Conservation (phyloP, 2,888 invertebrate genomes). For the Dendrolimus houi region DNA sequence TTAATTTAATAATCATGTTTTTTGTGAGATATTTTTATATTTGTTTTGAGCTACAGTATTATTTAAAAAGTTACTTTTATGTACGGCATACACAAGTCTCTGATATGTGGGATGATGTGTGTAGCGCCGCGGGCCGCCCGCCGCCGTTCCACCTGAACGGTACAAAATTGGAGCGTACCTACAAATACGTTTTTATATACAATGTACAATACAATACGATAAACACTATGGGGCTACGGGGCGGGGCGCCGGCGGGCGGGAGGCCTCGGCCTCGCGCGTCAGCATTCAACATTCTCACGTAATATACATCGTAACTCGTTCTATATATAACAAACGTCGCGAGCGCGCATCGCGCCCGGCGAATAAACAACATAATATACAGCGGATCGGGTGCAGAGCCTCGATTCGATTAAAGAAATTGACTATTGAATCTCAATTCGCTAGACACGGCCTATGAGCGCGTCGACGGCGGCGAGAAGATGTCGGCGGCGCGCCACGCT, state of each 20-base stretch:
- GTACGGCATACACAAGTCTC: conserved; percentile 58
- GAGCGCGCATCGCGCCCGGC: conserved; percentile 59
- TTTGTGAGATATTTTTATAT: no score
- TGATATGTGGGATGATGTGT: conserved; percentile 74
- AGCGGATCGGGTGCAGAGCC: conserved; percentile 65
- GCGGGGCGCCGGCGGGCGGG: conserved; percentile 51
- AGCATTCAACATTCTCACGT: conserved; percentile 65
- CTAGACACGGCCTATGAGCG: conserved; percentile 63
- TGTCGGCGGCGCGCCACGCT: conserved; percentile 65
- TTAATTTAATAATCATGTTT: no score
- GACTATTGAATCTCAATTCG: conserved; percentile 73
- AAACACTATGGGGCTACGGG: conserved; percentile 57
- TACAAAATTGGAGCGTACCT: conserved; percentile 64
- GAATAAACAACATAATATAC: conserved; percentile 66
- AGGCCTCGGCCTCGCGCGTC: conserved; percentile 51
- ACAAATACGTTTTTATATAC: conserved; percentile 69
- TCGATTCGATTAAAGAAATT: conserved; percentile 70
- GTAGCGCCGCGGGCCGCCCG: conserved; percentile 56
- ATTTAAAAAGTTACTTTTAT: conserved; percentile 16
- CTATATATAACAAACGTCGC: conserved; percentile 67
- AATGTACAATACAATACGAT: conserved; percentile 69
- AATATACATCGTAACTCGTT: conserved; percentile 71
- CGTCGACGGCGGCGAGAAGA: conserved; percentile 65
- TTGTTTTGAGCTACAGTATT: no score
- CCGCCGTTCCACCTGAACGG: conserved; percentile 47